phyloP scores from a whole-genome alignment of 2,113 vertebrate genomes.

The Empidonax alnorum region DNA sequence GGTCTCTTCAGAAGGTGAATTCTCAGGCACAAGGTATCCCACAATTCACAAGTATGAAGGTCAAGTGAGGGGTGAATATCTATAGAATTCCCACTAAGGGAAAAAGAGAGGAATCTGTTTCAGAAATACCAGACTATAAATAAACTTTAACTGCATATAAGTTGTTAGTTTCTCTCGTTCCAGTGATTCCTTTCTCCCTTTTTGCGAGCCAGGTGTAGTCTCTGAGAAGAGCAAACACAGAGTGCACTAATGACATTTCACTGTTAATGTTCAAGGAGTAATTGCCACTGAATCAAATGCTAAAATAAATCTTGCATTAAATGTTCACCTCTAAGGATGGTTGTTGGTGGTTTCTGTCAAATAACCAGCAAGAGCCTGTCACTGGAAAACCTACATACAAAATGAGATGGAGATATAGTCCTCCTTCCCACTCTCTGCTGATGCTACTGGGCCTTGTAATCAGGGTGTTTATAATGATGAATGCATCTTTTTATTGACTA shows the following conservation, averaged over 20 bases:
- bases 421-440: slow-evolving; percentile 13
- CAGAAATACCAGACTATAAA: not conserved
- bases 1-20: not conserved
- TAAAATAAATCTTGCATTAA: slow-evolving; percentile 13
- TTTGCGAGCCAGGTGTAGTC: not conserved
- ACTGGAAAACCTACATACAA: not conserved
- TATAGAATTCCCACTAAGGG: not conserved
- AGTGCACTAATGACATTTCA: slow-evolving; percentile 10
- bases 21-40: not conserved
- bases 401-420: not conserved
- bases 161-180: not conserved
- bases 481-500: not conserved
- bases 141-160: not conserved
- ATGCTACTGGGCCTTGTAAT: not conserved
- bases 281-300: slow-evolving; percentile 49
- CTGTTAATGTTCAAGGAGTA: slow-evolving; percentile 14
- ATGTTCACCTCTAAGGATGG: slow-evolving; percentile 21
- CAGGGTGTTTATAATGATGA: not conserved
- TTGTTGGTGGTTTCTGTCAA: slow-evolving; percentile 52
- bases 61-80: not conserved
- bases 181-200: not conserved
- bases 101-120: not conserved
- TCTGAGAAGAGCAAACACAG: not conserved
- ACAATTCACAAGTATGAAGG: not conserved
- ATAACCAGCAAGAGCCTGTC: slow-evolving; percentile 26